Percentiles rank a stretch among this genome's conserved stretches.
Evolutionary conservation across 2,113 vertebrate species (phyloP).

Genomic region (Dasyprocta punctata): DNA sequence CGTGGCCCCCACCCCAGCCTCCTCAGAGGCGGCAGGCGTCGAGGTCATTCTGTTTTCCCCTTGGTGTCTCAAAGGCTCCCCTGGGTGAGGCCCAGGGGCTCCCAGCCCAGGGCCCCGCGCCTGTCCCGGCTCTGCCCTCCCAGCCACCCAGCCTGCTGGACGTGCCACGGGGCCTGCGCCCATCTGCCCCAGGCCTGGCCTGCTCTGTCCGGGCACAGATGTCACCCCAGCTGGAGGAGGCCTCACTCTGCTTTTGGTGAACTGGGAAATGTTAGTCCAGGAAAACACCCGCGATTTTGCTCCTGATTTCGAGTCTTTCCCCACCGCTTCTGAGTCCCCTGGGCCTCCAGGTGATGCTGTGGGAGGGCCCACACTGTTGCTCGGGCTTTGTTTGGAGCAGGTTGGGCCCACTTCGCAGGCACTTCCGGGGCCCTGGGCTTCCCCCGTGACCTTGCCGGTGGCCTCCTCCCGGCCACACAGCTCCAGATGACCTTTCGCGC

Average conservation of each 20-base stretch:
- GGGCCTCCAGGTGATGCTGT: not conserved
- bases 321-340: slow-evolving; percentile 42
- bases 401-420: not conserved
- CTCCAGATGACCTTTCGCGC: slow-evolving; percentile 82
- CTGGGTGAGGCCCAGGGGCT: not conserved
- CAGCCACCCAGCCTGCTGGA: no score
- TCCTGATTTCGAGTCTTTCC: not conserved
- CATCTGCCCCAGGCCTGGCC: not conserved
- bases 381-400: not conserved
- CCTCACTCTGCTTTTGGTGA: slow-evolving; percentile 36
- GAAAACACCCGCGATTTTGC: not conserved
- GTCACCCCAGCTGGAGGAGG: slow-evolving; percentile 30
- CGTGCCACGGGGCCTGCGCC: no score
- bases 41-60: not conserved
- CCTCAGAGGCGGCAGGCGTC: not conserved
- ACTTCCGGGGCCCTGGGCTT: not conserved
- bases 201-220: slow-evolving; percentile 30
- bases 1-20: no score
- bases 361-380: rapidly evolving
- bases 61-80: not conserved
- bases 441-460: not conserved
- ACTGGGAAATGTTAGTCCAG: slow-evolving; percentile 36
- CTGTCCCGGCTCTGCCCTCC: not conserved
- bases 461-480: not conserved
- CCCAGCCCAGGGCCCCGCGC: not conserved